These are phyloP conservation scores for Haemorhous mexicanus DNA, from an alignment of 2,113 vertebrate genomes.

Conservation along the genomic window DNA sequence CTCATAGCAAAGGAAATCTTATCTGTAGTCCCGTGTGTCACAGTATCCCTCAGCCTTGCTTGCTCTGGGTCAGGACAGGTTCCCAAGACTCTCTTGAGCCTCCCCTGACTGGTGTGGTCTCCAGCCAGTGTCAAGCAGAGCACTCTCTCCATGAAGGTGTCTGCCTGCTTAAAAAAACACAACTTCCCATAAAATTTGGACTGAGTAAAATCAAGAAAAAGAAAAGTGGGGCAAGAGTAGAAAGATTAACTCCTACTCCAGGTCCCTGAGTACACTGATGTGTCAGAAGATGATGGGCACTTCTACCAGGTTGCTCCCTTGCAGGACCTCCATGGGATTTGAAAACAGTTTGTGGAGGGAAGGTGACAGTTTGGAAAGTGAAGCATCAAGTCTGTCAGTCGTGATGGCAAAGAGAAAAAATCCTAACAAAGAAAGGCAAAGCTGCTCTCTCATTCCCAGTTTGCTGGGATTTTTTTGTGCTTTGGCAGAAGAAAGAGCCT, in stretches of 20 bases:
- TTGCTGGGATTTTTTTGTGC: background rate
- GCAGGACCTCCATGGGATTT: background rate
- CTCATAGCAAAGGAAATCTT: background rate
- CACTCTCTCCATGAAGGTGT: background rate
- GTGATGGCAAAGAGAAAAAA: background rate
- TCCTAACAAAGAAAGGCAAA: background rate
- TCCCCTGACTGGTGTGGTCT: background rate
- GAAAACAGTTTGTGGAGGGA: background rate
- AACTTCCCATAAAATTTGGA: background rate
- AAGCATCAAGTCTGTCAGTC: background rate
- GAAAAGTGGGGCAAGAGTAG: background rate
- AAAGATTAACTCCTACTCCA: background rate
- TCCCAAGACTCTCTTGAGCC: background rate
- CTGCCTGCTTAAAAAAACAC: background rate
- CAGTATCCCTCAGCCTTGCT: background rate
- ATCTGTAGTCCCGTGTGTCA: fast-evolving
- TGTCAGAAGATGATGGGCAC: background rate
- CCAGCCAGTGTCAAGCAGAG: fast-evolving
- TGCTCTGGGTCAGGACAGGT: background rate
- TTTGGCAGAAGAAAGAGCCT: background rate
- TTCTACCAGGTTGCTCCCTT: background rate
- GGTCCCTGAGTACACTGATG: fast-evolving
- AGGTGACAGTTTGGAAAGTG: background rate
- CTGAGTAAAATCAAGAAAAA: background rate
- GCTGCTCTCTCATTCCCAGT: background rate